These are phyloP conservation scores for Dipodomys merriami DNA, from an alignment of 2,113 vertebrate species.

Conservation along the genomic window DNA sequence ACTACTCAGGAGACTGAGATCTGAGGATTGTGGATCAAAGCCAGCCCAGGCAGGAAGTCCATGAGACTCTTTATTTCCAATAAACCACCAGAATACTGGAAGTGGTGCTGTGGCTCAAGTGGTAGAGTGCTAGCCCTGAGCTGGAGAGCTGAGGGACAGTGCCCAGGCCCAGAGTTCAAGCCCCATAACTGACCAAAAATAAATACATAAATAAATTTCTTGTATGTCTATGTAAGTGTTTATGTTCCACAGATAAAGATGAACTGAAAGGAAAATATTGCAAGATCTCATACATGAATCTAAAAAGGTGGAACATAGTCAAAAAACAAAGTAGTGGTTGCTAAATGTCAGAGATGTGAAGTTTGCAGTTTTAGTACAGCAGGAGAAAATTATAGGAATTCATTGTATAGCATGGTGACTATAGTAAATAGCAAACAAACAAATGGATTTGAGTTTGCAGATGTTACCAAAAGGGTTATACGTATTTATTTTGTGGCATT, in stretches of 20 bases:
- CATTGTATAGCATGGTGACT: background rate
- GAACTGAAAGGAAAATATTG: background rate
- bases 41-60: too few relatives aligned
- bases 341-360: background rate
- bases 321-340: background rate
- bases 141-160: too few relatives aligned
- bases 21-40: too few relatives aligned
- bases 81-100: too few relatives aligned
- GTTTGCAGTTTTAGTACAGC: background rate
- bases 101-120: too few relatives aligned
- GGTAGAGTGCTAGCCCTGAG: too few relatives aligned
- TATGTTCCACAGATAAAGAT: background rate
- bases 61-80: too few relatives aligned
- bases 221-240: background rate
- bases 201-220: background rate
- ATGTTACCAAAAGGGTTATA: background rate
- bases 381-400: background rate
- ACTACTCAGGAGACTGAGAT: background rate
- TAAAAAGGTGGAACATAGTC: background rate
- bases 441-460: background rate
- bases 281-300: background rate
- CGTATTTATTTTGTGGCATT: background rate
- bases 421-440: background rate
- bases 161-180: too few relatives aligned
- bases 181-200: too few relatives aligned